Evolutionary conservation across 2,113 vertebrate species (phyloP), one percentile per base, ranked within the genome.

Genomic region (Mormyrus lacerda): DNA sequence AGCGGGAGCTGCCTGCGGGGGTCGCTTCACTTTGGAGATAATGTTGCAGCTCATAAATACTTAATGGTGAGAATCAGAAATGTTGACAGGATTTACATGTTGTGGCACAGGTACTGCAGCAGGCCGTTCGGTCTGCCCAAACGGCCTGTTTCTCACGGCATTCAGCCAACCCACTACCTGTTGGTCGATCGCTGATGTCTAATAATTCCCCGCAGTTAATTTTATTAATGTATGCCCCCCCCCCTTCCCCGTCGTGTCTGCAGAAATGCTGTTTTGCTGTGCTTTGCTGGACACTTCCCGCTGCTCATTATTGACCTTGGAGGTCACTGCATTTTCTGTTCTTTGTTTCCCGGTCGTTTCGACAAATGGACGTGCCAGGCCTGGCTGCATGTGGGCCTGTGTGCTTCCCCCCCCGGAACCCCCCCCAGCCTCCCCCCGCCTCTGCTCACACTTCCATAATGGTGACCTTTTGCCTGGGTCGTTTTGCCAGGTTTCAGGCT

Each of bases 11-110:
- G 90, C 94, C 94, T 91, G 91, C 91, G 94, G 96, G 95, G 93
- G 93, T 95, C 84, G 95, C 94, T 95, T 96, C 95, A 94, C 94
- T 94, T 92, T 92, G 93, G 93, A 95, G 95, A 95, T 94, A 94
- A 94, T 94, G 92, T 95, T 95, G 90, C 91, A 92, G 92, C 93
- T 94, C 91, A 93, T 91, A 93, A 89, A 93, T 93, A 94, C 93
- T 91, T 88, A 85, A 92, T 91, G 88, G 91, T 91, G 90, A 92
- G 92, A 94, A 93, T 92, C 91, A 83, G 91, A 91, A 92, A 93
- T 94, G 93, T 93, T 93, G 92, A 86, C 35, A 92, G 94, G 92
- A 95, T 96, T 96, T 94, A 93, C 95, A 95, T 95, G 91, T 92
- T 88, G 92, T 93, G 88, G 93, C 90, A 91, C 92, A 95, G 94